phyloP scores from a whole-genome alignment of 2,797 vertebrate species.

The Gymnopithys bicolor region DNA sequence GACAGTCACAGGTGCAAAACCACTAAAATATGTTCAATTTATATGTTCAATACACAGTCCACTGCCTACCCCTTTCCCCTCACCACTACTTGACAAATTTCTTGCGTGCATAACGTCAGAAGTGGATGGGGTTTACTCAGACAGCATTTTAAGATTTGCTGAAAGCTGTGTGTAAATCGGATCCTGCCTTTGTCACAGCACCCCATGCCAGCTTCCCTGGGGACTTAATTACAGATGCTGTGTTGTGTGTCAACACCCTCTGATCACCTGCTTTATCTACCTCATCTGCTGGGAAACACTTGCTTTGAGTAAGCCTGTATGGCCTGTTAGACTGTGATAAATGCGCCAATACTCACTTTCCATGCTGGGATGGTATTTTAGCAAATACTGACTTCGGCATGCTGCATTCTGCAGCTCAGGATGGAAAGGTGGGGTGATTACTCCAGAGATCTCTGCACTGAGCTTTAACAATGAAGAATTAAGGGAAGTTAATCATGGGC shows the following conservation, averaged over 20 bases:
- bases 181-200: slow-evolving; percentile 18
- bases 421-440: slow-evolving; percentile 7
- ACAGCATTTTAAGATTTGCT: background rate
- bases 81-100: background rate
- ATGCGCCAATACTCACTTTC: background rate
- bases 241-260: slow-evolving; percentile 36
- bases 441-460: slow-evolving; percentile 9
- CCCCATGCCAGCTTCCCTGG: slow-evolving; percentile 24
- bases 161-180: slow-evolving; percentile 10
- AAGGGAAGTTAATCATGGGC: slow-evolving; percentile 42
- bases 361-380: background rate
- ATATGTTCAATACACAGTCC: background rate
- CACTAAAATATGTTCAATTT: background rate
- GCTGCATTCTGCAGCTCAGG: background rate
- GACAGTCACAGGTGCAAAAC: accelerated
- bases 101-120: background rate
- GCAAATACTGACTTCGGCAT: background rate
- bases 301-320: slow-evolving; percentile 2
- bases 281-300: slow-evolving; percentile 40
- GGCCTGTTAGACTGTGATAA: slow-evolving; percentile 24
- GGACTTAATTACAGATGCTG: slow-evolving; percentile 65
- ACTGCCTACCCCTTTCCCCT: background rate
- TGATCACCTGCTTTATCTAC: background rate
- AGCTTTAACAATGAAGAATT: slow-evolving; percentile 46
- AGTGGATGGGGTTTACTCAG: background rate